These are phyloP conservation scores for Anoplopoma fimbria DNA, from an alignment of 2,113 vertebrate genomes.

Conservation along the genomic window DNA sequence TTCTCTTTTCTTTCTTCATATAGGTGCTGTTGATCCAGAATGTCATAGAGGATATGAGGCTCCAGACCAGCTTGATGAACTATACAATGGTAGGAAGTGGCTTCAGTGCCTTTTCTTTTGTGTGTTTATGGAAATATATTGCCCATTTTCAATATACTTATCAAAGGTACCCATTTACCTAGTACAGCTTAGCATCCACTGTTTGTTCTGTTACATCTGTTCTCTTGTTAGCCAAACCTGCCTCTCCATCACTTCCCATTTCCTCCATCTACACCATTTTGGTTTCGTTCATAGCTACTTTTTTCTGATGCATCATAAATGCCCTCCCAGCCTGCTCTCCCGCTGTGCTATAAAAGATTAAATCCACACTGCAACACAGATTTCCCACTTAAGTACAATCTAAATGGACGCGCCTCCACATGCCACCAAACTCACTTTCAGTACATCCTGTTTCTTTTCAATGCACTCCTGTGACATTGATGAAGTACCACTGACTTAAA, in stretches of 20 bases:
- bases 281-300: slow-evolving; percentile 30
- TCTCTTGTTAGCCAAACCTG: slow-evolving; percentile 1
- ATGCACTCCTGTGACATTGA: slow-evolving; percentile 35
- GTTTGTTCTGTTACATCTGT: not conserved
- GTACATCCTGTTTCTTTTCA: slow-evolving; percentile 27
- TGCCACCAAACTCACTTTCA: slow-evolving; percentile 28
- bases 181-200: not conserved
- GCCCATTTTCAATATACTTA: not conserved
- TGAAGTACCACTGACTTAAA: slow-evolving; percentile 21
- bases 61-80: not conserved
- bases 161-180: slow-evolving; percentile 10
- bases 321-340: slow-evolving; percentile 1
- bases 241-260: slow-evolving; percentile 21
- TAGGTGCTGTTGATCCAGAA: not conserved
- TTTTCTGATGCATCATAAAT: slow-evolving; percentile 45
- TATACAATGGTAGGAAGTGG: not conserved
- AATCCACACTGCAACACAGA: slow-evolving; percentile 5
- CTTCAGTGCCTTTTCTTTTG: slow-evolving; percentile 9
- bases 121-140: slow-evolving; percentile 12
- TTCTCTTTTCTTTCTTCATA: not conserved
- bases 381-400: slow-evolving; percentile 29
- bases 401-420: slow-evolving; percentile 14
- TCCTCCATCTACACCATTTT: slow-evolving; percentile 30
- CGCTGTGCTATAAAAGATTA: slow-evolving; percentile 26
- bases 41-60: not conserved